These are phyloP conservation scores for Isoperla grammatica DNA, from an alignment of 2,888 invertebrate species.

Conservation along the genomic window DNA sequence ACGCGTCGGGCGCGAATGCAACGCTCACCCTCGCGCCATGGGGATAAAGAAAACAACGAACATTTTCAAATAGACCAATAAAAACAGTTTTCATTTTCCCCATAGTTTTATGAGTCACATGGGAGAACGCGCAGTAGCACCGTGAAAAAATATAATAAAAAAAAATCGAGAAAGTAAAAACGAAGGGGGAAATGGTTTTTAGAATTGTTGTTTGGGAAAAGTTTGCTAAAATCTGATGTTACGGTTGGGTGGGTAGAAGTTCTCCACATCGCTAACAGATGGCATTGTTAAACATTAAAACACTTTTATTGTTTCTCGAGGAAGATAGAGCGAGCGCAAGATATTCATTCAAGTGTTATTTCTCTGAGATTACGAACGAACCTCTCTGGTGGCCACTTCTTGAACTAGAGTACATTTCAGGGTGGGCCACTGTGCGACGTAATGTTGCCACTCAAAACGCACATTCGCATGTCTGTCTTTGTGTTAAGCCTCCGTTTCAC, in stretches of 20 bases:
- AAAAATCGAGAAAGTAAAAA: not conserved
- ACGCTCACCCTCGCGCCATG: not conserved
- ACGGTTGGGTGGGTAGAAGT: conserved; percentile 8
- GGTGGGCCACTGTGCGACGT: too few species aligned
- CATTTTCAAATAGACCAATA: conserved; percentile 7
- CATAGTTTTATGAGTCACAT: conserved; percentile 7
- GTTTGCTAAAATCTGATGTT: conserved; percentile 16
- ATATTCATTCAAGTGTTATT: not conserved
- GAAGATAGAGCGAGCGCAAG: not conserved
- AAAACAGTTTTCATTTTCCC: conserved; percentile 13
- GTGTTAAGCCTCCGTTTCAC: too few species aligned
- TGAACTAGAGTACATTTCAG: too few species aligned
- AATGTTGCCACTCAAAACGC: too few species aligned
- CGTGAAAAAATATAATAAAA: not conserved
- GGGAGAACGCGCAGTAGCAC: not conserved
- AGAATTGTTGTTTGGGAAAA: conserved; percentile 15
- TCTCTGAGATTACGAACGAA: too few species aligned
- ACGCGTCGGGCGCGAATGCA: not conserved
- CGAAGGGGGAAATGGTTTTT: conserved; percentile 9
- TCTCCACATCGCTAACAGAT: conserved; percentile 7
- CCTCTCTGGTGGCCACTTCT: too few species aligned
- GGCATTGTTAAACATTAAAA: conserved; percentile 17
- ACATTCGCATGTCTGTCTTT: too few species aligned
- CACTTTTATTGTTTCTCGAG: conserved; percentile 12
- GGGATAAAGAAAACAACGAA: not conserved